Evolutionary conservation across 2,113 vertebrate species (phyloP), one percentile per base, ranked within the genome.

Genomic region (Anarhynchus alexandrinus): DNA sequence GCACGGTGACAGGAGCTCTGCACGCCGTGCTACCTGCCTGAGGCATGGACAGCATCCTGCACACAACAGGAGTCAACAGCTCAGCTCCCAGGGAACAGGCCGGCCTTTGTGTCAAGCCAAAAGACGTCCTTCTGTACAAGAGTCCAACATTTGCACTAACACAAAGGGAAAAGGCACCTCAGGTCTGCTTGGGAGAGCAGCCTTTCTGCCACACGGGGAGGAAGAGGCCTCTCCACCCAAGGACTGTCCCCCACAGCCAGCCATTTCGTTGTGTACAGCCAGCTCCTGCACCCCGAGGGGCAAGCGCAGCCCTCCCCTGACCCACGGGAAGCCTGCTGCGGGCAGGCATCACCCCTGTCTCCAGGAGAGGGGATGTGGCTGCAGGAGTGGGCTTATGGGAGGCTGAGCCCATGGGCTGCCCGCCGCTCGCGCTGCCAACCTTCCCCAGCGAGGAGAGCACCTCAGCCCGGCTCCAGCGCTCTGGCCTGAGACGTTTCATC

Each of bases 21-120:
- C 38, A 54, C 1, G 0, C n/a, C 5, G 13, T 5, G 4, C 72
- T 19, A 32, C 38, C 45, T 2, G 2, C 67, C 20, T 16, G 20
- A 22, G 61, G 42, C 54, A 77, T 1, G 9, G 67, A 19, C 21
- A 90, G 49, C 69, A 51, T 14, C 49, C 64, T 45, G 86, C 29
- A 42, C 78, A 45, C 15, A 16, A 52, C 16, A 55, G 36, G 38
- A 45, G 30, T 11, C 40, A 85, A 12, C 42, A 77, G 65, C 65
- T 55, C 45, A 54, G 47, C 25, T 76, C 43, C 40, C 4, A 1
- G 10, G 43, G 32, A 83, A 76, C 30, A 67, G 19, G 11, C n/a
- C 17, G 38, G 29, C 67, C 79, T 86, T 38, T 45, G 58, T 26
- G n/a, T 20, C n/a, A 59, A n/a, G n/a, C 27, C 64, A 58, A 38